Evolutionary conservation across 2,797 vertebrate species (phyloP), one percentile per base, ranked within the genome.

Genomic region (Pseudomugil gertrudae): DNA sequence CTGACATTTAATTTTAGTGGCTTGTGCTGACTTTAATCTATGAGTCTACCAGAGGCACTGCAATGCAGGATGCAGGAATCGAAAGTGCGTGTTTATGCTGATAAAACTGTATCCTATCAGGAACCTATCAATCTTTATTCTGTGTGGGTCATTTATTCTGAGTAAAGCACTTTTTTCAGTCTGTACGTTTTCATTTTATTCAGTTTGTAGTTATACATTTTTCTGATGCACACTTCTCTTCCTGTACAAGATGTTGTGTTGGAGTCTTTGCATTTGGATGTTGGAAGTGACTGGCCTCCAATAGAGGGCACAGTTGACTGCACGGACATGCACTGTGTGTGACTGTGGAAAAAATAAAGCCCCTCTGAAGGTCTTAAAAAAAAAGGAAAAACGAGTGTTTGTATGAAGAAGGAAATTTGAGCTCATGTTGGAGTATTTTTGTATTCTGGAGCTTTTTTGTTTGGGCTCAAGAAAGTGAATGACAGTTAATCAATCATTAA

Each of bases 301-400:
- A 91, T 79, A 92, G 90, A 90, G 90, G 91, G 89, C 91, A 91
- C 81, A 91, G 89, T 88, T 87, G 87, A 83, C 90, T 89, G 83
- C 83, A 40, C 26, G 71, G 79, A 79, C 79, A 2, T 36, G 11
- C 64, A 51, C 33, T 0, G 52, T 32, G 56, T 9, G 66, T 40
- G 63, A 36, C 43, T 55, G n/a, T n/a, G 71, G 38, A 57, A 56
- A 69, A 81, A 74, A 57, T 8, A 50, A 68, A 83, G 72, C 78
- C 52, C n/a, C 0, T 57, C 38, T 5, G 40, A 78, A 69, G 74
- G 64, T 79, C 59, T 74, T 8, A 5, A 15, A 55, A 23, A 27
- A 43, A 50, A 32, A 32, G 47, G 14, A 33, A 15, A 51, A 52
- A 51, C 3, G 29, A 3, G 29, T 29, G 29, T 29, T 3, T 29